phyloP scores from a whole-genome alignment of 2,113 vertebrate genomes.

The Perca flavescens region DNA sequence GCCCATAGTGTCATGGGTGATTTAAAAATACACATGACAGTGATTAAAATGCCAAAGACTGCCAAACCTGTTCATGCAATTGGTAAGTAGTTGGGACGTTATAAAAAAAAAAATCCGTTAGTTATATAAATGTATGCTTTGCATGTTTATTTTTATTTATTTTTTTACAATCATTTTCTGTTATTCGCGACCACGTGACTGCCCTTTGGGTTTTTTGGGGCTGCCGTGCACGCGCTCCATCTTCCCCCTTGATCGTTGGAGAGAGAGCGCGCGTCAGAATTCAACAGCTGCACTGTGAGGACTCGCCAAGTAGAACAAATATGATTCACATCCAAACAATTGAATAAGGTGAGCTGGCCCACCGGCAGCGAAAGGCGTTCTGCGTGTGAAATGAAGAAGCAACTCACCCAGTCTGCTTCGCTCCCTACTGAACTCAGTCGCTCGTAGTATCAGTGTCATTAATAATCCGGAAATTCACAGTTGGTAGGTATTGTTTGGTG shows the following conservation, averaged over 20 bases:
- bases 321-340: conserved; percentile 74
- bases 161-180: background rate
- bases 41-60: background rate
- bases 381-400: conserved; percentile 43
- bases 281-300: conserved; percentile 87
- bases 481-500: conserved; percentile 82
- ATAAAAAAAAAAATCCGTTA: background rate
- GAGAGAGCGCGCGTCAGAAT: conserved; percentile 64
- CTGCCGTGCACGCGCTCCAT: conserved; percentile 77
- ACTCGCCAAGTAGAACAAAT: conserved; percentile 75
- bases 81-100: background rate
- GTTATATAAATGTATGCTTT: no score
- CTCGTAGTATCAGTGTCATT: conserved; percentile 47
- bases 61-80: background rate
- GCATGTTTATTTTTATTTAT: background rate
- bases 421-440: background rate
- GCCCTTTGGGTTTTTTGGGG: conserved; percentile 14
- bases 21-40: conserved; percentile 3
- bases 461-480: conserved; percentile 71
- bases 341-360: conserved; percentile 70
- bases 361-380: background rate
- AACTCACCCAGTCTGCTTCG: background rate
- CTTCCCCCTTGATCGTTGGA: conserved; percentile 46
- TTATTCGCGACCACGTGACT: conserved; percentile 72
- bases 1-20: background rate